Base-by-base conservation (phyloP, 2,888 invertebrate genomes). In the Sepioteuthis lessoniana region DNA sequence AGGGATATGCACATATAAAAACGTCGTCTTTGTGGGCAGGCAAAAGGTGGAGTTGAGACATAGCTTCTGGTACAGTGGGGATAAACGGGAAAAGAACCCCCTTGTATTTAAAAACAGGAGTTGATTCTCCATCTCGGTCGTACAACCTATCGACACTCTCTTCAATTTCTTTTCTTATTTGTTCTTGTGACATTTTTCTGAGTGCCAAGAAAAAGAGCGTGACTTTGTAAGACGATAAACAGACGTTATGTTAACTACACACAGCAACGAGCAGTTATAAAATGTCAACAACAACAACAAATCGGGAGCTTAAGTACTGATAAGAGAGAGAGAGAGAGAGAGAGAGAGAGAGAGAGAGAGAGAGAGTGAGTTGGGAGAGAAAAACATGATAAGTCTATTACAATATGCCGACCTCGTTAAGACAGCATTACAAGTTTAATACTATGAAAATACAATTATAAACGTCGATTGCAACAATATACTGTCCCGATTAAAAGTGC, bases 261-360 rank as follows among this genome's bases (percentile, higher is more conserved):
- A 55, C 55, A 55, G 55, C 55, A 25, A 55, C 55, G 21, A 21
- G 5, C 3, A 31, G 90, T 31, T n/a, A 1, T 1, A 21, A 1
- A 55, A 7, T 47, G 10, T 1, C 35, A 46, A 13, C 8, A 46
- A 16, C 8, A 46, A 16, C 42, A 42, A 42, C 42, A 7, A 42
- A 42, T 42, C 42, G 7, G 4, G 42, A 42, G 42, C 7, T 35
- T 13, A n/a, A 3, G 1, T 0, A 35, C 46, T 10, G 0, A 19
- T 5, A 31, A 13, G 76, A 76, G 38, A 76, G 93, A 31, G 91
- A 76, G 50, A 90, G 91, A 90, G 21, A 50, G 50, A 42, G 38
- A 31, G 35, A 35, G 90, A 35, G 55, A 90, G 47, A 94, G 93
- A 38, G 93, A 76, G 76, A 93, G 93, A 93, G 93, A 91, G 94